Evolutionary conservation across 2,113 vertebrate species (phyloP).

Genomic region (Perca schrenkii): DNA sequence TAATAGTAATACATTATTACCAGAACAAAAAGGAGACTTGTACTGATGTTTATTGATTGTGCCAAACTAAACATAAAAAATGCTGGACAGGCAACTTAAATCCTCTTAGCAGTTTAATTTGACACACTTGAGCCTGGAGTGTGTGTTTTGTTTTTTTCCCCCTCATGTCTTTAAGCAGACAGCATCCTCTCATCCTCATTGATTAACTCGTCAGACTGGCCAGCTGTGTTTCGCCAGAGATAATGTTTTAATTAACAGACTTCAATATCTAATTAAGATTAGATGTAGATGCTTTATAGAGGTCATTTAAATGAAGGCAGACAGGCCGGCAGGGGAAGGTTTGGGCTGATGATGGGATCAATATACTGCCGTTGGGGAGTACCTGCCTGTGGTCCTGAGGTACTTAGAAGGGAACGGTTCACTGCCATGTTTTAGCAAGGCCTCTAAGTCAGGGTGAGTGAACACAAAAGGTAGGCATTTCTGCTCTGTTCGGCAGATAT

Average conservation of each 20-base stretch:
- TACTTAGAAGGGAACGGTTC: conserved; percentile 44
- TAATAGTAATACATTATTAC: not conserved
- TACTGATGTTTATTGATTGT: conserved; percentile 24
- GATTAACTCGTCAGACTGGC: conserved; percentile 75
- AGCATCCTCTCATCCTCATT: conserved; percentile 76
- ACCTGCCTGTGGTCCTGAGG: conserved; percentile 43
- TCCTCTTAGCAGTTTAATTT: conserved; percentile 65
- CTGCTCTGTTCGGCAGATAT: not conserved
- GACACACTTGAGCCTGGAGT: conserved; percentile 56
- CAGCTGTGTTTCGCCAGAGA: conserved; percentile 78
- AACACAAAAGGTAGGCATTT: conserved; percentile 22
- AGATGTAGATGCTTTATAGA: conserved; percentile 81
- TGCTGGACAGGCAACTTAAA: conserved; percentile 49
- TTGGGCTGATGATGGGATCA: conserved; percentile 64
- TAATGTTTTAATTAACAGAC: conserved; percentile 85
- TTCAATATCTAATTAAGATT: conserved; percentile 86
- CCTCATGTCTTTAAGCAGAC: conserved; percentile 56
- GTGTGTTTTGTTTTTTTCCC: conserved; percentile 47
- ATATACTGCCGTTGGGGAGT: conserved; percentile 56
- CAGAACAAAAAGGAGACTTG: conserved; percentile 22
- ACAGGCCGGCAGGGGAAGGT: conserved; percentile 53
- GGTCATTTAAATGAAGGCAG: conserved; percentile 77
- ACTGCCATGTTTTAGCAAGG: conserved; percentile 35
- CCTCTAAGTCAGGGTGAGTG: conserved; percentile 35
- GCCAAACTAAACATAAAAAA: conserved; percentile 28